Base-by-base conservation (phyloP, 2,888 invertebrate genomes). In the Eristalinus aeneus region DNA sequence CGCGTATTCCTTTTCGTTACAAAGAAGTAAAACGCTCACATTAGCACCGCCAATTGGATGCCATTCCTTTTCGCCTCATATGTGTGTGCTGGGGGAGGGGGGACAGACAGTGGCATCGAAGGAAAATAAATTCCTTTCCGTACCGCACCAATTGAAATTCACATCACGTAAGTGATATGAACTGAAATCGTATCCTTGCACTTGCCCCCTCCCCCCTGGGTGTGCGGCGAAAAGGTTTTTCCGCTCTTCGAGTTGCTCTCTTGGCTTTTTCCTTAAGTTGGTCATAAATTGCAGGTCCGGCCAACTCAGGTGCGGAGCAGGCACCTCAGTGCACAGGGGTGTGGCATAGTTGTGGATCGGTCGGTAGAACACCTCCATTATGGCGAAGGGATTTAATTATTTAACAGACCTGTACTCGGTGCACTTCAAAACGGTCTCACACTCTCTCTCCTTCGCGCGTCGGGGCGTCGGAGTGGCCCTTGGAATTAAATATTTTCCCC, bases 91-190 rank as follows among this genome's bases (percentile, higher is more conserved):
- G 67, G 65, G 10, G 60, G 16, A 6, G 16, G 16, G 16, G 46
- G 3, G 39, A 4, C n/a, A n/a, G n/a, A n/a, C n/a, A 39, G 39
- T 6, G 2, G 46, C n/a, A n/a, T n/a, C n/a, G 8, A 16, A 5
- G 27, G 46, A 16, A 16, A 46, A 85, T 85, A 80, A 85, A 85
- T 85, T 81, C 80, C 80, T 56, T 71, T 27, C 46, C 23, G 39
- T 32, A 58, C 39, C 36, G 61, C 12, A 34, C 27, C 71, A 74
- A 77, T 86, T 86, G 82, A 82, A 86, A 86, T 86, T 86, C 86
- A 86, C 82, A 82, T 86, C 86, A 86, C 86, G 82, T 82, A 86
- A 86, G 77, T 78, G 86, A 86, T 82, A 86, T 86, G 82, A 86
- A 86, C 82, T 86, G 74, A 86, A 86, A 85, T 81, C 64, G 64